Base-by-base conservation (phyloP, 2,888 invertebrate species). In the Nudaria mundana region DNA sequence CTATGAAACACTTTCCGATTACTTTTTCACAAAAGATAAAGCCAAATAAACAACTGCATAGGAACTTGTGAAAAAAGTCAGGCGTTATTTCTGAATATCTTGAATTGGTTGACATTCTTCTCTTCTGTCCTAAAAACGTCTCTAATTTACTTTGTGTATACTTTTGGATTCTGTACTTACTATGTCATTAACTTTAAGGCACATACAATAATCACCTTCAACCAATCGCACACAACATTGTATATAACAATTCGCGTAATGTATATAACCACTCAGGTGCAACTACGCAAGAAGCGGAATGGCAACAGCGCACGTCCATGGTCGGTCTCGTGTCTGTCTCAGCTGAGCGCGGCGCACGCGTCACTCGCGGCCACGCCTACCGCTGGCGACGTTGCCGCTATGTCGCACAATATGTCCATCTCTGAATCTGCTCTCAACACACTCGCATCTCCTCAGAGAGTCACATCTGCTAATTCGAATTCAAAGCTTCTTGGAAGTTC, bases 371-470 rank as follows among this genome's bases (percentile, higher is more conserved):
- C 88, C 36, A 82, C 85, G 47, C 71, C 88, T 50, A 78, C 82
- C 0, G 67, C 76, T 3, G 68, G 69, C 41, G 76, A 73, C 60
- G 74, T 66, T 45, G 72, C 82, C 48, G 78, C 74, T 55, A 82
- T 85, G 67, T 85, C 90, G 1, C 79, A 90, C 66, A 92, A 93
- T 57, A 94, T 95, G 82, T 97, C 96, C 3, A 96, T 95, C 53
- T 97, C 97, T 2, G 97, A 97, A 81, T 96, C 96, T 1, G 97
- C 97, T 13, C 83, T 97, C 48, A 93, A 97, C 78, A 93, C 93
- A 34, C 84, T 96, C 36, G 89, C 91, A 0, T 89, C 91, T 40
- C 89, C 76, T 28, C 90, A 71, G 48, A 81, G 75, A 41, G 90
- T 77, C 56, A 89, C 76, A 44, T 90, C 81, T 41, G 78, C 77